A percentile compares a stretch with the other conserved stretches of the same genome.
phyloP scores from a whole-genome alignment of 2,797 vertebrate genomes.

The Apodemus agrarius region DNA sequence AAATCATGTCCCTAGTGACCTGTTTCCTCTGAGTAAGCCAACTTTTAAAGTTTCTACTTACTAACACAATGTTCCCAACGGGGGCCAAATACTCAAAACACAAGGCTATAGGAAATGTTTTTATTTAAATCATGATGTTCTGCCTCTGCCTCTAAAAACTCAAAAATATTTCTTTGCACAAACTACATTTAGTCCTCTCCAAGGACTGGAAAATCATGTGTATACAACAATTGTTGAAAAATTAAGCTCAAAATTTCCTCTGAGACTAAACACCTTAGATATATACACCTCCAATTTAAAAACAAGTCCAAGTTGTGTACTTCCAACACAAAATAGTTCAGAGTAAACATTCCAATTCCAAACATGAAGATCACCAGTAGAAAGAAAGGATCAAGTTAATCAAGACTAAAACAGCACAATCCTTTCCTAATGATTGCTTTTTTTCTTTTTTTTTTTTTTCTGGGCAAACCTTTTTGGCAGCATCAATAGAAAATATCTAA shows the following conservation, averaged over 20 bases:
- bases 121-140: neutral
- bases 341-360: neutral
- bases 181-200: neutral
- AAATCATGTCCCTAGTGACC: neutral
- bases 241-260: neutral
- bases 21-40: neutral
- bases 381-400: neutral
- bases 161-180: neutral
- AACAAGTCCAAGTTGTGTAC: neutral
- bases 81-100: too few relatives aligned
- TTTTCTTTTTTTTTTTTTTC: neutral
- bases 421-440: neutral
- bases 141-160: neutral
- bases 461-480: neutral
- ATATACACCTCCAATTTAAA: neutral
- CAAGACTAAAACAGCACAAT: too few relatives aligned
- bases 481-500: neutral
- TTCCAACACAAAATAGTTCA: neutral
- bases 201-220: neutral
- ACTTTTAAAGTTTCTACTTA: neutral
- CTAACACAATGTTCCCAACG: neutral
- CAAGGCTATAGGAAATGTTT: neutral
- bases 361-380: neutral
- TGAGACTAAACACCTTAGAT: neutral
- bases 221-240: neutral